These are phyloP conservation scores for Cherax quadricarinatus DNA, from an alignment of 1,140 invertebrate species.

Conservation along the genomic window DNA sequence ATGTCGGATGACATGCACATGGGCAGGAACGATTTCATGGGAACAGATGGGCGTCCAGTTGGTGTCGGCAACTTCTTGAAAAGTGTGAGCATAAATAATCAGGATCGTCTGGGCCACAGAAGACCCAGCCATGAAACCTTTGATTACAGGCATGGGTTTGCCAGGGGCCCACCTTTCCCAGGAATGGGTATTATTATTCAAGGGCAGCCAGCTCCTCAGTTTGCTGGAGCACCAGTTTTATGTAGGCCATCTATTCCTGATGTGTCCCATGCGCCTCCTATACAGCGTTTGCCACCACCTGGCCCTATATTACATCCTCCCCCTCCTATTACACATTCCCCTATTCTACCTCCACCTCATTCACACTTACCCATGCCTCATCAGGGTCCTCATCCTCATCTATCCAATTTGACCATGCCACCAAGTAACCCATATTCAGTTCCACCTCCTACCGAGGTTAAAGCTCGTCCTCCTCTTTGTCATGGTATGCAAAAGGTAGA, in stretches of 20 bases:
- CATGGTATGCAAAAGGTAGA: background rate
- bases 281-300: background rate
- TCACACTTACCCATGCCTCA: background rate
- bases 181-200: slow-evolving; percentile 19
- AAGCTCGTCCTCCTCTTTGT: background rate
- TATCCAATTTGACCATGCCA: background rate
- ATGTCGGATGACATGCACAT: slow-evolving; percentile 1
- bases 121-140: background rate
- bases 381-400: slow-evolving; percentile 6
- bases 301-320: background rate
- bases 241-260: slow-evolving; percentile 28
- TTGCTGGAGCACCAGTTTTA: background rate
- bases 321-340: background rate
- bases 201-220: slow-evolving; percentile 30
- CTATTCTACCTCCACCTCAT: background rate
- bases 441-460: background rate
- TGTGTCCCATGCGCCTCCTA: background rate
- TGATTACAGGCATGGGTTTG: slow-evolving; percentile 4
- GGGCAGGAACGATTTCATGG: background rate
- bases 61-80: slow-evolving; percentile 18
- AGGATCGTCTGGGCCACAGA: background rate
- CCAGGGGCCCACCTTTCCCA: background rate
- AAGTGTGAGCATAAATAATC: slow-evolving; percentile 9
- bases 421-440: slow-evolving; percentile 16
- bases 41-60: background rate